Percentiles rank a stretch among this genome's conserved stretches.
Evolutionary conservation across 2,888 invertebrate genomes (phyloP).

Genomic region (Drosophila cyrtoloma): DNA sequence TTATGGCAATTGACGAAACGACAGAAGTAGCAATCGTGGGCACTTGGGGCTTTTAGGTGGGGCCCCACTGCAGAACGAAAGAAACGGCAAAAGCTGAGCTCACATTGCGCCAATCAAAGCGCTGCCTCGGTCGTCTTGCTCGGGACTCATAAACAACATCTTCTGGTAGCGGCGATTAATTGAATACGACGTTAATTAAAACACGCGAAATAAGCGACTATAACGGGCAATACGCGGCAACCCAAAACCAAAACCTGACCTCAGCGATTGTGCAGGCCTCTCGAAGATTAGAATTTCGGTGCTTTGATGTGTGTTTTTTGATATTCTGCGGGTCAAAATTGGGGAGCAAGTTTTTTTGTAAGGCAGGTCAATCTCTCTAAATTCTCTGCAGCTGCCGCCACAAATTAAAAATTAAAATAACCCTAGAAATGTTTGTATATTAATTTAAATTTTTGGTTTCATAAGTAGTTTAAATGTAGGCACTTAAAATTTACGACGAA

Average conservation of each 20-base stretch:
- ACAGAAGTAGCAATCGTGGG: slow-evolving; percentile 31
- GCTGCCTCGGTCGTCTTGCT: slow-evolving; percentile 27
- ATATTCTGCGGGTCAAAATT: slow-evolving; percentile 11
- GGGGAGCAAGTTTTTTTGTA: slow-evolving; percentile 27
- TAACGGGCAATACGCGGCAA: slow-evolving; percentile 4
- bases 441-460: slow-evolving; percentile 1
- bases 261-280: slow-evolving; percentile 21
- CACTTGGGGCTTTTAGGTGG: slow-evolving; percentile 14
- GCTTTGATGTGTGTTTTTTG: slow-evolving; percentile 53
- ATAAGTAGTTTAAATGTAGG: slow-evolving; percentile 6
- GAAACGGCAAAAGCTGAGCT: slow-evolving; percentile 14
- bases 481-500: slow-evolving; percentile 26
- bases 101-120: slow-evolving; percentile 63
- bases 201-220: slow-evolving; percentile 29
- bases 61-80: slow-evolving; percentile 8
- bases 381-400: slow-evolving; percentile 4
- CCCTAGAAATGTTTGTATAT: slow-evolving; percentile 14
- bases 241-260: slow-evolving; percentile 24
- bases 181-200: slow-evolving; percentile 71
- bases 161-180: slow-evolving; percentile 59
- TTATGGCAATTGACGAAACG: slow-evolving; percentile 75
- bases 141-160: slow-evolving; percentile 45
- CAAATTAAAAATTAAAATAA: slow-evolving; percentile 9
- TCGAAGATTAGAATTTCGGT: slow-evolving; percentile 44
- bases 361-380: slow-evolving; percentile 16